Base-by-base conservation (phyloP, 2,113 vertebrate genomes). In the Hoplias malabaricus region DNA sequence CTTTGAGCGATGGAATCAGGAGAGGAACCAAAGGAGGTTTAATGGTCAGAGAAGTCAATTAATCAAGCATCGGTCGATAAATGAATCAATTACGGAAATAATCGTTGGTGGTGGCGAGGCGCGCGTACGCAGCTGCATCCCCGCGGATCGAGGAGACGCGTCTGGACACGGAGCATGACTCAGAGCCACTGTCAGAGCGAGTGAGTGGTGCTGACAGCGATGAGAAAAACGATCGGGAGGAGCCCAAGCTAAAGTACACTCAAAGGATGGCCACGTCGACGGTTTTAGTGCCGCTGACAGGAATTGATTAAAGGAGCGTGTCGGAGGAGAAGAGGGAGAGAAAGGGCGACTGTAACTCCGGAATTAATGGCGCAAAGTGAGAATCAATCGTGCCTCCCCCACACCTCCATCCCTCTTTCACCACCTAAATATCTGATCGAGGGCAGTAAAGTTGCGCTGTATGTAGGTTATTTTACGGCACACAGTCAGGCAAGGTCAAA, bases 281-380 rank as follows among this genome's bases (percentile, higher is more conserved):
- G 54, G 68, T 67, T 83, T 76, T 53, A 71, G 67, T 65, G 66
- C 53, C 61, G n/a, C 53, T 76, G 85, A 84, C 71, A 73, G 73
- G 38, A 80, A 89, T 79, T 82, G 85, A 85, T 86, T 84, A 80
- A 82, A 80, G 46, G 62, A 79, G 67, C 34, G 19, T 38, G 3
- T 23, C 54, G 38, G 36, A 73, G 73, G 69, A 33, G 62, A 36
- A 77, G 50, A 82, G 75, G 21, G 36, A 73, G 70, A 66, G 13
- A 73, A 16, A 76, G 76, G 38, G 77, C 61, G 42, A 80, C 75
- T 53, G 63, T 59, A 68, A 72, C 14, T 50, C 40, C 46, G 27
- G 72, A 86, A 75, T 75, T 75, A 76, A 84, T 70, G 80, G 46
- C 12, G 16, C 31, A 53, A 42, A 54, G 38, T n/a, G 43, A 62